phyloP scores from a whole-genome alignment of 2,888 invertebrate genomes.

The Bellardia pandia region DNA sequence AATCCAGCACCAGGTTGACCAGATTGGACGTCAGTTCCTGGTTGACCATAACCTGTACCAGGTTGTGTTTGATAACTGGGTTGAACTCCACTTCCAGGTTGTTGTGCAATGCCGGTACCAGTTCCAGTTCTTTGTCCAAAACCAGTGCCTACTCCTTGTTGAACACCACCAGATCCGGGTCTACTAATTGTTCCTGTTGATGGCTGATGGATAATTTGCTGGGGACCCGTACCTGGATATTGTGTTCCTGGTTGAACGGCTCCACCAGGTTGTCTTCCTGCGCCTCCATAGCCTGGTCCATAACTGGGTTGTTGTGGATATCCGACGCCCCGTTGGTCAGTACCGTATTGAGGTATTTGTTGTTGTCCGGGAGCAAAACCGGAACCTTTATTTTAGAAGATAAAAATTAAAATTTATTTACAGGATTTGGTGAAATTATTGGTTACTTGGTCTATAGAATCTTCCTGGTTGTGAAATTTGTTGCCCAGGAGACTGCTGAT shows the following conservation, averaged over 20 bases:
- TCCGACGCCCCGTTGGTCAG: conserved; percentile 61
- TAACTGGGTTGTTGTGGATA: conserved; percentile 61
- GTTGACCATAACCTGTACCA: too few species aligned
- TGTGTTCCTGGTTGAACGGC: conserved; percentile 55
- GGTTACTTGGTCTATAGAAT: conserved; percentile 38
- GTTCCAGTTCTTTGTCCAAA: conserved; percentile 31
- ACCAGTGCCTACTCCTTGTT: background rate
- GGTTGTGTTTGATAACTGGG: conserved; percentile 14
- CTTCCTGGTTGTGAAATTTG: conserved; percentile 43
- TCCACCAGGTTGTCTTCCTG: conserved; percentile 45
- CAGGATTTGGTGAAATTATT: background rate
- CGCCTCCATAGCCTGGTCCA: conserved; percentile 55
- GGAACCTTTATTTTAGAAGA: conserved; percentile 36
- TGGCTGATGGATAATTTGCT: conserved; percentile 57
- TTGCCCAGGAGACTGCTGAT: conserved; percentile 38
- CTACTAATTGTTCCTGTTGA: conserved; percentile 1
- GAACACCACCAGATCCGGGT: conserved; percentile 21
- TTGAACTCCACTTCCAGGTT: conserved; percentile 18
- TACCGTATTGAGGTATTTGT: conserved; percentile 57
- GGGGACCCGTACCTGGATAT: conserved; percentile 47
- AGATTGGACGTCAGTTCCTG: too few species aligned
- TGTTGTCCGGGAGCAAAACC: conserved; percentile 62
- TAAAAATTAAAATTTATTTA: background rate
- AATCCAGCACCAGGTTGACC: conserved; percentile 33
- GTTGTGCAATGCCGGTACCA: conserved; percentile 14